Base-by-base conservation (phyloP, 2,797 vertebrate genomes). In the Schizothorax lantsangensis region DNA sequence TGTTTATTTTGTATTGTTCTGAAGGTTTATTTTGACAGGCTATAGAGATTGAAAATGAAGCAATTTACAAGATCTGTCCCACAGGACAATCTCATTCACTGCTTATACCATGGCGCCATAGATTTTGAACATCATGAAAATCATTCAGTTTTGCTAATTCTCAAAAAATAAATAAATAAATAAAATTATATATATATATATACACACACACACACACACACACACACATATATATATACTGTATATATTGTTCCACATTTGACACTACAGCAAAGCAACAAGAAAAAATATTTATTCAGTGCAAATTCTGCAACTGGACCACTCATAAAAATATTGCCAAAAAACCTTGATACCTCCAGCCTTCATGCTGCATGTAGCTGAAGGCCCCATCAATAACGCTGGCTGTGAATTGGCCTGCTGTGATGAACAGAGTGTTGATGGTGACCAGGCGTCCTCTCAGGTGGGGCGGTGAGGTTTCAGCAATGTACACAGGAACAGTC, bases 401-500 rank as follows among this genome's bases (percentile, higher is more conserved):
- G 86, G 98, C 98, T 6, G 96, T 97, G 88, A 99, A 98, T 93
- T 99, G 98, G 57, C 98, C 98, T 26, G 96, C 97, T 0, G 98
- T 99, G 96, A 99, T 98, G 96, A 99, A 99, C 73, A 99, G 96
- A 2, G 97, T 98, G 91, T 99, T 99, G 68, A 99, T 93, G 54
- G 98, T 99, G 90, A 99, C 98, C 91, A 99, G 94, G 93, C 97
- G 97, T 88, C 98, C 98, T 92, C 98, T 93, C 82, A 99, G 93
- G 91, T 99, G 97, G 0, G 98, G 96, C 1, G 98, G 98, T 9
- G 98, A 98, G 77, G 97, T 96, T 92, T 99, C 98, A 0, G 98
- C 98, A 1, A 99, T 98, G 93, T 99, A 99, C 87, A 99, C 97
- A 0, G 98, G 98, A 83, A 99, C 97, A 0, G 98, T 99, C 98